Evolutionary conservation across 1,140 invertebrate species (phyloP).

Genomic region (Procambarus clarkii): DNA sequence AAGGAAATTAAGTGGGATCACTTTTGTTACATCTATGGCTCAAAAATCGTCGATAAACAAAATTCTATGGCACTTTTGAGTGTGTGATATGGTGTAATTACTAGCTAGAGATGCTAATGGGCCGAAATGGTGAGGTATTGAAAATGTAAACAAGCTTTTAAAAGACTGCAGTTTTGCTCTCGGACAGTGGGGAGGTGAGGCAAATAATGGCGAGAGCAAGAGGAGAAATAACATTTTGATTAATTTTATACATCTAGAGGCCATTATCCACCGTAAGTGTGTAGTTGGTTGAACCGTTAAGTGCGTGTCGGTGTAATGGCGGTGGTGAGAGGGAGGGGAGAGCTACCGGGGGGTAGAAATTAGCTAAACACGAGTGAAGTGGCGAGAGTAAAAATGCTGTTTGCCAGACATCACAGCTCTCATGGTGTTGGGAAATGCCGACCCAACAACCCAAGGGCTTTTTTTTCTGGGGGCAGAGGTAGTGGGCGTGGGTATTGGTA

Average conservation of each 20-base stretch:
- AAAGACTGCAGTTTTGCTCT: slow-evolving; percentile 27
- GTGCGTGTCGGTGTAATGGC: too few relatives aligned
- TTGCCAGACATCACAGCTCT: background rate
- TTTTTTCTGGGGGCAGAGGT: background rate
- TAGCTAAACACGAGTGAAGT: background rate
- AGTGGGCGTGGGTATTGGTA: too few relatives aligned
- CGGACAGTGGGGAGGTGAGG: slow-evolving; percentile 20
- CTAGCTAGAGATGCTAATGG: background rate
- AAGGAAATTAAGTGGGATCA: background rate
- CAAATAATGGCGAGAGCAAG: slow-evolving; percentile 48
- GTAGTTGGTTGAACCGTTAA: background rate
- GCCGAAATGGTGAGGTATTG: background rate
- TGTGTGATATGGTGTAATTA: background rate
- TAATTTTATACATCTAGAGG: slow-evolving; percentile 41
- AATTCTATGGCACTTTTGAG: background rate
- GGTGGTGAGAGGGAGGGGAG: background rate
- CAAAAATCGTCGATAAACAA: background rate
- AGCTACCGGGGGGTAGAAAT: background rate
- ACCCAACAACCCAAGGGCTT: background rate
- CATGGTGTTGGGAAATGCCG: slow-evolving; percentile 18
- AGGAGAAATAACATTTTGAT: slow-evolving; percentile 28
- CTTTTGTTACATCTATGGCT: background rate
- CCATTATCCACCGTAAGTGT: slow-evolving; percentile 27
- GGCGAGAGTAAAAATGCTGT: background rate
- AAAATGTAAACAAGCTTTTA: slow-evolving; percentile 51